phyloP scores from a whole-genome alignment of 2,888 invertebrate genomes.

The Hirudinaria manillensis region DNA sequence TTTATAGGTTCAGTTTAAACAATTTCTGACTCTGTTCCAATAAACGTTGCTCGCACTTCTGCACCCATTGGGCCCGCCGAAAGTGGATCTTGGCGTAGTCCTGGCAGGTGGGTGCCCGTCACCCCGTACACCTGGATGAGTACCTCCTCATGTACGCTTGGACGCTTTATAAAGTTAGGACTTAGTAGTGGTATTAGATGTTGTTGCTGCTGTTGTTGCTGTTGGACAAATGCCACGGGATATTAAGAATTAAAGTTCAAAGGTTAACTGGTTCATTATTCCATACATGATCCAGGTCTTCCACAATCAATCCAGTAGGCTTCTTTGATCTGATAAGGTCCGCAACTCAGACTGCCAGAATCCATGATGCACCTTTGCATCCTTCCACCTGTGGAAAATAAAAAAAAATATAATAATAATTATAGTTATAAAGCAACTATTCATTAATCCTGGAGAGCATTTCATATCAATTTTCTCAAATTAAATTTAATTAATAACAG shows the following conservation, averaged over 20 bases:
- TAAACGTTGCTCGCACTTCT: not conserved
- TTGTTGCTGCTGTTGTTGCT: too few relatives aligned
- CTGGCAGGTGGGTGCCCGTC: slow-evolving; percentile 42
- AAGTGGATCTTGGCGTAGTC: slow-evolving; percentile 46
- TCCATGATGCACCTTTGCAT: slow-evolving; percentile 24
- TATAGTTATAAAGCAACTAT: too few relatives aligned
- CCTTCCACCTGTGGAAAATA: slow-evolving; percentile 28
- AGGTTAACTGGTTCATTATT: not conserved
- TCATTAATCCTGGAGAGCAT: too few relatives aligned
- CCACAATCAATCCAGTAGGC: slow-evolving; percentile 50
- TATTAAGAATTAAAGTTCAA: too few relatives aligned
- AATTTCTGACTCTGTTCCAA: not conserved
- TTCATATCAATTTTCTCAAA: too few relatives aligned
- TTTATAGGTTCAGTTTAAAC: slow-evolving; percentile 5
- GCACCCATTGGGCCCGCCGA: slow-evolving; percentile 46
- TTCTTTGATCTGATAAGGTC: slow-evolving; percentile 49
- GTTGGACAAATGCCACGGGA: too few relatives aligned
- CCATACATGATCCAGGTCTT: slow-evolving; percentile 43
- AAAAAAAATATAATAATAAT: too few relatives aligned
- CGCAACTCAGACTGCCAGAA: slow-evolving; percentile 39
- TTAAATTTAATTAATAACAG: too few relatives aligned
- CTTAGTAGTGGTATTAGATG: slow-evolving; percentile 42
- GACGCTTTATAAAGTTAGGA: too few relatives aligned
- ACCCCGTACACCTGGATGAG: slow-evolving; percentile 39
- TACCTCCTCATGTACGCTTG: slow-evolving; percentile 45